Evolutionary conservation across 1,140 invertebrate genomes (phyloP).

Genomic region (Drosophila arizonae): DNA sequence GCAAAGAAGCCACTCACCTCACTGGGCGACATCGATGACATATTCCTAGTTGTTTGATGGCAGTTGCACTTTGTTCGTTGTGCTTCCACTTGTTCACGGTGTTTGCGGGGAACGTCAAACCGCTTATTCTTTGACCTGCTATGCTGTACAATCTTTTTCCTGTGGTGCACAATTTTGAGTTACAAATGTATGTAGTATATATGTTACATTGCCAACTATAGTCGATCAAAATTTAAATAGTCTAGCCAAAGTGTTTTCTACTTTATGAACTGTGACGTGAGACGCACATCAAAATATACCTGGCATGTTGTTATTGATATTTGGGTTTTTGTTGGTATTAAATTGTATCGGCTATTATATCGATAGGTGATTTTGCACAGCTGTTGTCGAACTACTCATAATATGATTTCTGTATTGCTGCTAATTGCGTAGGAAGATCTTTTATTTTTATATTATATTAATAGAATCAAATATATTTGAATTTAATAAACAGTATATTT

Average conservation of each 20-base stretch:
- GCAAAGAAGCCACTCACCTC: constrained; percentile 53
- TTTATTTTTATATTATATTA: too few relatives aligned
- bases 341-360: background rate
- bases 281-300: constrained; percentile 5
- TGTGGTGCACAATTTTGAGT: constrained; percentile 35
- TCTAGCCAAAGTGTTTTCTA: constrained; percentile 22
- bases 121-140: constrained; percentile 11
- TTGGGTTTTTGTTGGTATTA: constrained; percentile 12
- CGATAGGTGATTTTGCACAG: background rate
- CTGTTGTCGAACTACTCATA: background rate
- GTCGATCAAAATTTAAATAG: constrained; percentile 7
- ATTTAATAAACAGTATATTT: too few relatives aligned
- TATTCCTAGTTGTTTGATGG: constrained; percentile 32
- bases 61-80: constrained; percentile 43
- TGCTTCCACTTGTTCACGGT: constrained; percentile 31
- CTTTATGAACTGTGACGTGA: constrained; percentile 13
- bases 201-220: constrained; percentile 31
- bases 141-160: constrained; percentile 13
- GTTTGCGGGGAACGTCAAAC: constrained; percentile 16
- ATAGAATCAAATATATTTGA: too few relatives aligned
- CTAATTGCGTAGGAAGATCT: too few relatives aligned
- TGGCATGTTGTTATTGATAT: constrained; percentile 15
- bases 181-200: constrained; percentile 21
- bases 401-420: too few relatives aligned
- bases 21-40: constrained; percentile 72